Conservation (phyloP, 2,888 invertebrate genomes). For the Drosophila pseudotakahashii region DNA sequence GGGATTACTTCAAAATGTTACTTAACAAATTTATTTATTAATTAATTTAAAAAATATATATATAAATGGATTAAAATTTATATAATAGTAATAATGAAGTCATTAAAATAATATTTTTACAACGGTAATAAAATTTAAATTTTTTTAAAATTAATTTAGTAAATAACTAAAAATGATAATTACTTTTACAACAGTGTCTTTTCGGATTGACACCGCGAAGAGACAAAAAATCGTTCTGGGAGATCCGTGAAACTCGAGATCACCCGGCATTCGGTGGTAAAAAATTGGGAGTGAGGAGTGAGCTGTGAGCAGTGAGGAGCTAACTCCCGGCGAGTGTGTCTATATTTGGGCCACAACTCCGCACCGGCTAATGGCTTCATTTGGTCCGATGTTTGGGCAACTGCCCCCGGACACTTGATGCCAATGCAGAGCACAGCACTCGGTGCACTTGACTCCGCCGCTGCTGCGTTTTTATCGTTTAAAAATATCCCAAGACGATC, state of each 20-base stretch:
- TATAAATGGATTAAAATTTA: no score
- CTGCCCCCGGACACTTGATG: slow-evolving; percentile 69
- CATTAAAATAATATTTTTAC: no score
- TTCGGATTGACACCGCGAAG: not conserved
- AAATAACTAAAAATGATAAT: no score
- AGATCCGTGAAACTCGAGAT: slow-evolving; percentile 36
- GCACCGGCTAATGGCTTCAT: slow-evolving; percentile 71
- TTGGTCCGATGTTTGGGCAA: slow-evolving; percentile 50
- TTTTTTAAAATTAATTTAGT: no score
- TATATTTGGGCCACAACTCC: slow-evolving; percentile 67
- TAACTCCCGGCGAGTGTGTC: slow-evolving; percentile 25
- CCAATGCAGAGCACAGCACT: slow-evolving; percentile 56
- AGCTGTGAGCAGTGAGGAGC: not conserved
- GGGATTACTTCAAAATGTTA: no score
- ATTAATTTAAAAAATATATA: no score
- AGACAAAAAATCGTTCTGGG: slow-evolving; percentile 4
- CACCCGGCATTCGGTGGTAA: slow-evolving; percentile 6
- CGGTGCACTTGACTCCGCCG: slow-evolving; percentile 75
- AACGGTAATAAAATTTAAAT: no score
- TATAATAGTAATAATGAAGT: no score
- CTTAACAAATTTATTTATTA: no score
- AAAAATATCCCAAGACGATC: slow-evolving; percentile 71
- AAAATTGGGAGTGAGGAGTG: not conserved
- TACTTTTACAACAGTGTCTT: not conserved
- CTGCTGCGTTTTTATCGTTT: slow-evolving; percentile 70